Conservation (phyloP, 2,888 invertebrate genomes). For the Nowickia ferox region DNA sequence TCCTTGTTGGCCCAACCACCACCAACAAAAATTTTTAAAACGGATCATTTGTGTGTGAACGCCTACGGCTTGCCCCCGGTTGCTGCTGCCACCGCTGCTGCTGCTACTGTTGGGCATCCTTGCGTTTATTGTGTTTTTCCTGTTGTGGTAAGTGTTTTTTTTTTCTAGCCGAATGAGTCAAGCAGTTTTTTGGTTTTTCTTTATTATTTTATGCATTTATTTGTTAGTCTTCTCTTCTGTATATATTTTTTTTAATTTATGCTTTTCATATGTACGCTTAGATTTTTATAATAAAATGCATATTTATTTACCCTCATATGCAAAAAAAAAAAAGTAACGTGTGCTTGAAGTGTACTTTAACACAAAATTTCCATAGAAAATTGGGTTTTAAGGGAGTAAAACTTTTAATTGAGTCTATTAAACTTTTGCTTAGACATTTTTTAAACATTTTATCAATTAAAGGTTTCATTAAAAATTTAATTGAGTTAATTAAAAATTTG, state of each 20-base stretch:
- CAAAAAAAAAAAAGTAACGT: too few species aligned
- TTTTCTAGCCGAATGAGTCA: constrained; percentile 3
- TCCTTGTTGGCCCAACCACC: constrained; percentile 81
- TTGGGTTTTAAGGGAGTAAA: too few species aligned
- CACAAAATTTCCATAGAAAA: too few species aligned
- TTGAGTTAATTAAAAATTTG: too few species aligned
- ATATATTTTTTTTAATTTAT: neutral
- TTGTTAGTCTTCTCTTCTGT: neutral
- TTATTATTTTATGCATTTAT: neutral
- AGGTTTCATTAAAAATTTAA: too few species aligned
- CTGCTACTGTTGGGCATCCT: constrained; percentile 78
- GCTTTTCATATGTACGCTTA: neutral
- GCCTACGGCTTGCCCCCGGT: constrained; percentile 81
- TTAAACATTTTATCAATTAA: too few species aligned
- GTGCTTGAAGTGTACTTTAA: too few species aligned
- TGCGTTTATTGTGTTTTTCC: constrained; percentile 82
- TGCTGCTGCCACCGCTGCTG: constrained; percentile 80
- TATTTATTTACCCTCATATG: too few species aligned
- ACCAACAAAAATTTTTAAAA: constrained; percentile 81
- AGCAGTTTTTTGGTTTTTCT: constrained; percentile 5
- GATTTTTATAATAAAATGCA: neutral
- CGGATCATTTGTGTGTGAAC: constrained; percentile 81
- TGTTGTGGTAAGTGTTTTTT: constrained; percentile 79
- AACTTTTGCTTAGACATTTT: too few species aligned
- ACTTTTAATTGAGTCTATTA: too few species aligned